These are phyloP conservation scores for Heteromurus nitidus DNA, from an alignment of 2,888 invertebrate genomes.

Conservation along the genomic window DNA sequence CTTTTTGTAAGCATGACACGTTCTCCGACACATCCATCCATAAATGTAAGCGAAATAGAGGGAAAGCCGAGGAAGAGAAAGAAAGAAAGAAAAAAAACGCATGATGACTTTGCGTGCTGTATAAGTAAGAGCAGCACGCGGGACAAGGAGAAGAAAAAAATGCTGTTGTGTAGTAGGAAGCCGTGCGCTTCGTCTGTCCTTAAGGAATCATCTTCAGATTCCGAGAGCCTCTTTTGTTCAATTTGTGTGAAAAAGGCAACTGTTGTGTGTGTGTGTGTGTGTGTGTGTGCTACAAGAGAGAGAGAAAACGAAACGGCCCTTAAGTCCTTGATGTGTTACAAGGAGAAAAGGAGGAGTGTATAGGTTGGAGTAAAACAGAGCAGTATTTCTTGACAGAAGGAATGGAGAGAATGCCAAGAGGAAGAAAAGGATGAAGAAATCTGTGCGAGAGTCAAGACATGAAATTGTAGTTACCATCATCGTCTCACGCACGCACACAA, in stretches of 20 bases:
- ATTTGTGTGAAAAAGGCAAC: slow-evolving; percentile 55
- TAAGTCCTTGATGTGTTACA: slow-evolving; percentile 26
- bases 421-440: slow-evolving; percentile 49
- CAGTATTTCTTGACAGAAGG: slow-evolving; percentile 24
- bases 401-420: slow-evolving; percentile 26
- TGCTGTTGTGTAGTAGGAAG: background rate
- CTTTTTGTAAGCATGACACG: slow-evolving; percentile 61
- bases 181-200: slow-evolving; percentile 40
- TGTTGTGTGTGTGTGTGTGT: slow-evolving; percentile 14
- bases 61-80: slow-evolving; percentile 13
- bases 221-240: slow-evolving; percentile 56
- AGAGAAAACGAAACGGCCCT: slow-evolving; percentile 14
- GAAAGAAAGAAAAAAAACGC: background rate
- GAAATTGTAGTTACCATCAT: slow-evolving; percentile 25
- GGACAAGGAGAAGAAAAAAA: too few relatives aligned
- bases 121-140: background rate
- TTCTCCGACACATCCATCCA: slow-evolving; percentile 57
- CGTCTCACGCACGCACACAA: slow-evolving; percentile 37
- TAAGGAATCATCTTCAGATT: slow-evolving; percentile 57
- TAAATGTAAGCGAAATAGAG: slow-evolving; percentile 54
- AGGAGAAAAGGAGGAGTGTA: slow-evolving; percentile 13
- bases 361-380: background rate
- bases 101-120: background rate
- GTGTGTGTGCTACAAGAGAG: too few relatives aligned
- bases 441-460: slow-evolving; percentile 20